Conservation (phyloP, 2,797 vertebrate species). For the Lateolabrax maculatus region DNA sequence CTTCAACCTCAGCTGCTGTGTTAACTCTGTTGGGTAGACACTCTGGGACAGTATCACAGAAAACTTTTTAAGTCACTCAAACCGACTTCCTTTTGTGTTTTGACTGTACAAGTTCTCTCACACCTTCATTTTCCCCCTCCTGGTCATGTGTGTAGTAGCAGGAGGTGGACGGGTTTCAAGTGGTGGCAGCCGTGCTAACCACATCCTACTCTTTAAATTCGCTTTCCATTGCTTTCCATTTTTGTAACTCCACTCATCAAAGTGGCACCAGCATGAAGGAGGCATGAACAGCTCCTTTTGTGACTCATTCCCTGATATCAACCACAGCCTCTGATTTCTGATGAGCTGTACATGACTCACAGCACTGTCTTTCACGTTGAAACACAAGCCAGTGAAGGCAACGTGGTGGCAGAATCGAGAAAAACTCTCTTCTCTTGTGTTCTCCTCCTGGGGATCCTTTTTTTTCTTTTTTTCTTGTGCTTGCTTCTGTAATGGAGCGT, state of each 20-base stretch:
- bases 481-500: background rate
- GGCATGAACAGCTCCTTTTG: background rate
- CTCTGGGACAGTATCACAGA: background rate
- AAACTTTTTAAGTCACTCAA: slow-evolving; percentile 1
- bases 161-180: background rate
- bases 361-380: slow-evolving; percentile 2
- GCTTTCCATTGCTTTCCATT: background rate
- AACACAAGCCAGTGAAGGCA: slow-evolving; percentile 13
- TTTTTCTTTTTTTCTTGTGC: background rate
- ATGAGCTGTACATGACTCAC: slow-evolving; percentile 53
- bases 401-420: background rate
- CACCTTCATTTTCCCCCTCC: background rate
- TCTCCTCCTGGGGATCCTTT: background rate
- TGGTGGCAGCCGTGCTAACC: background rate
- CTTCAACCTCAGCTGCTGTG: background rate
- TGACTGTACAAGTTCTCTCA: slow-evolving; percentile 16
- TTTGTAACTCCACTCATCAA: background rate
- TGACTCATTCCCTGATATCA: slow-evolving; percentile 50
- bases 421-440: background rate
- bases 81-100: slow-evolving; percentile 25
- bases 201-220: background rate
- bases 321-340: slow-evolving; percentile 19
- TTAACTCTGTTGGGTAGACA: background rate
- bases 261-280: slow-evolving; percentile 26
- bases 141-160: background rate